These are phyloP conservation scores for Ooceraea biroi DNA, from an alignment of 1,140 invertebrate species.

Conservation along the genomic window DNA sequence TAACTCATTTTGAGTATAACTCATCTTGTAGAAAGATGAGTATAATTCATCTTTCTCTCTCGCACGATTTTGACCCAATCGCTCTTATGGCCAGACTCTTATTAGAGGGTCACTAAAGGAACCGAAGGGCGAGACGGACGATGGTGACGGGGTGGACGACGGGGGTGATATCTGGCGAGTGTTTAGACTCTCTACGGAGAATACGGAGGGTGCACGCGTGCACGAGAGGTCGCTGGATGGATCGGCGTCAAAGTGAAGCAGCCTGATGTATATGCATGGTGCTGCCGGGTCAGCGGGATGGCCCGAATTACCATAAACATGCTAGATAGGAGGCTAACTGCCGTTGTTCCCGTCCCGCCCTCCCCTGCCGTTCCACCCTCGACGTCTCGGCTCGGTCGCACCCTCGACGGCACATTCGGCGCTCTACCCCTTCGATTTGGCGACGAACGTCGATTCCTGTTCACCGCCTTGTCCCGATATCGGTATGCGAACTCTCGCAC, in stretches of 20 bases:
- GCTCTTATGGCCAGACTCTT: no score
- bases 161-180: constrained; percentile 61
- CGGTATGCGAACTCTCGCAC: constrained; percentile 10
- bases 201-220: constrained; percentile 44
- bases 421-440: constrained; percentile 67
- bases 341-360: constrained; percentile 62
- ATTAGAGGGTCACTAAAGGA: not conserved
- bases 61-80: no score
- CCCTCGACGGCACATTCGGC: no score
- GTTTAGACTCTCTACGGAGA: constrained; percentile 70
- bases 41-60: no score
- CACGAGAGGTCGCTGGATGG: constrained; percentile 63
- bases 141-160: constrained; percentile 22
- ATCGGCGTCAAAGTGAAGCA: constrained; percentile 79
- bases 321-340: constrained; percentile 81
- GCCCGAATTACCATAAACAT: constrained; percentile 81
- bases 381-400: constrained; percentile 29
- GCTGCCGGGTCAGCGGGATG: constrained; percentile 77
- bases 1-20: no score
- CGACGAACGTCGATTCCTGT: constrained; percentile 42
- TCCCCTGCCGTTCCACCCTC: constrained; percentile 42
- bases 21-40: no score
- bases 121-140: constrained; percentile 40
- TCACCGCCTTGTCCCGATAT: constrained; percentile 16
- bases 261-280: constrained; percentile 81